These are phyloP conservation scores for Drosophila sp. DNA, from an alignment of 1,140 invertebrate genomes.

Conservation along the genomic window DNA sequence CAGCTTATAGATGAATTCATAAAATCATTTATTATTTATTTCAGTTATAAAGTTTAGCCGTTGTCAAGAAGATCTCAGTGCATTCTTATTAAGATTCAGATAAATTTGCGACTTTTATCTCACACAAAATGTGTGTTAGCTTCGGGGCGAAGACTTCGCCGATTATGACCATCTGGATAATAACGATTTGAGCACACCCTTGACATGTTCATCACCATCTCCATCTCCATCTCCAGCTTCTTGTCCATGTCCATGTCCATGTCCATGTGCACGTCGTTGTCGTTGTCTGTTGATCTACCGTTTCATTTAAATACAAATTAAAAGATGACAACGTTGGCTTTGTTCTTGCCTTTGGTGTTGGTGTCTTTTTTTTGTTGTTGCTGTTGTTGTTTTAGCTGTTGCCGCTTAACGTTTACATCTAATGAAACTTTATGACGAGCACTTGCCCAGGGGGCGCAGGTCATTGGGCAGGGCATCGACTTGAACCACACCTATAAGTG, in stretches of 20 bases:
- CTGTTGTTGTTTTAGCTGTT: constrained; percentile 31
- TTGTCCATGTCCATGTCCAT: constrained; percentile 1
- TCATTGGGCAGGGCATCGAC: constrained; percentile 34
- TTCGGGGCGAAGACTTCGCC: constrained; percentile 26
- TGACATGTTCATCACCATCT: constrained; percentile 18
- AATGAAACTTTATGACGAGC: constrained; percentile 68
- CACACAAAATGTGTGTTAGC: not conserved
- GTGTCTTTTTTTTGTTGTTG: constrained; percentile 2
- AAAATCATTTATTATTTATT: no score
- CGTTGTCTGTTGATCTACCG: constrained; percentile 48
- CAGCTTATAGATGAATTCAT: no score
- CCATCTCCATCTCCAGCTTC: not conserved
- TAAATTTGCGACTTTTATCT: not conserved
- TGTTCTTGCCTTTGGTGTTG: no score
- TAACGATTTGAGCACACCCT: constrained; percentile 28
- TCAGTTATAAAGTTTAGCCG: no score
- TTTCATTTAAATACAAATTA: constrained; percentile 79
- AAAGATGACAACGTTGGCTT: constrained; percentile 64
- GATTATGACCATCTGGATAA: constrained; percentile 48
- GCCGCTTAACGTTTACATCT: constrained; percentile 65
- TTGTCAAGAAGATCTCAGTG: no score
- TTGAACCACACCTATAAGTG: constrained; percentile 46
- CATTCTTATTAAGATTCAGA: constrained; percentile 4
- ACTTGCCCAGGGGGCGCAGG: constrained; percentile 47
- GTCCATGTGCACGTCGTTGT: constrained; percentile 14